phyloP scores from a whole-genome alignment of 92 coral and sea anemone species.

The Siderastrea radians region DNA sequence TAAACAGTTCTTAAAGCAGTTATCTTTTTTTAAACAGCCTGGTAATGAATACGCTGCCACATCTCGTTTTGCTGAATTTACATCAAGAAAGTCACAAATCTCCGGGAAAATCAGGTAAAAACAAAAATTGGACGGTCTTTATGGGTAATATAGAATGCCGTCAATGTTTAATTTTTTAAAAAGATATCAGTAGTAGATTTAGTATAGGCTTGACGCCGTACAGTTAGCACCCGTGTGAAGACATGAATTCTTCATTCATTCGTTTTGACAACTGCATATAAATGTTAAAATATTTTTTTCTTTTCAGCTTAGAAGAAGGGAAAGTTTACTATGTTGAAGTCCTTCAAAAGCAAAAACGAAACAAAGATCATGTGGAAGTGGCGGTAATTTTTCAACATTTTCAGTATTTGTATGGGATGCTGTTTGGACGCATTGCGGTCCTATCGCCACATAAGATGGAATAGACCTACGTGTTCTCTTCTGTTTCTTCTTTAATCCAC shows the following conservation, averaged over 20 bases:
- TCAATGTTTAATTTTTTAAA: neutral
- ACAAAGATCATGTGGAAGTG: constrained; percentile 66
- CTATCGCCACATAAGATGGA: neutral
- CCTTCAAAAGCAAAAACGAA: constrained; percentile 65
- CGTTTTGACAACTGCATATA: neutral
- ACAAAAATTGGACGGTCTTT: neutral
- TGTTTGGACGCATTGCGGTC: neutral
- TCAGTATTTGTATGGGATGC: neutral
- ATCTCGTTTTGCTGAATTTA: constrained; percentile 44
- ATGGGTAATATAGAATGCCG: neutral
- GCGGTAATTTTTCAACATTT: constrained; percentile 47
- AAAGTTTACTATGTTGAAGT: constrained; percentile 68
- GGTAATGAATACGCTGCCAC: constrained; percentile 44
- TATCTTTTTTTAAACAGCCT: constrained; percentile 37
- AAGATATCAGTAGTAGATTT: neutral
- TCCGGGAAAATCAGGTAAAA: constrained; percentile 70
- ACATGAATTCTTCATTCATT: neutral
- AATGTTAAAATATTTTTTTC: neutral
- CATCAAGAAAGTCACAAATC: constrained; percentile 29
- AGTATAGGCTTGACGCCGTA: too few relatives aligned
- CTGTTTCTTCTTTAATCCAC: too few relatives aligned
- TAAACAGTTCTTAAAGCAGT: too few relatives aligned
- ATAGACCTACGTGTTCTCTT: neutral
- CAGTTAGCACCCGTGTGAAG: too few relatives aligned
- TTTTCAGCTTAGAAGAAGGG: constrained; percentile 51